Conservation (phyloP, 1,140 invertebrate genomes). For the Conopomorpha cramerella region DNA sequence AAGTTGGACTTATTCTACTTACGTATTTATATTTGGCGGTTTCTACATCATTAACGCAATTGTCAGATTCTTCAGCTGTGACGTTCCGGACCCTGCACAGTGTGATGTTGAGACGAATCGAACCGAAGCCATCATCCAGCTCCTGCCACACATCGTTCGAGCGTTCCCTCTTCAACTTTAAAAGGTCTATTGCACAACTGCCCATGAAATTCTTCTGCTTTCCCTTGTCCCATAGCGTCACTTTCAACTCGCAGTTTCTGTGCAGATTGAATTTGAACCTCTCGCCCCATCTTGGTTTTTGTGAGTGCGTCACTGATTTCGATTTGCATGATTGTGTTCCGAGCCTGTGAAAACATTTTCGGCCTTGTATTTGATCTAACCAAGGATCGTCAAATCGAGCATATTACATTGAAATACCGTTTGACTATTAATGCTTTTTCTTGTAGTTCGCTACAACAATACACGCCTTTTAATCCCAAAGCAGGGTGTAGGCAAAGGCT, state of each 20-base stretch:
- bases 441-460: too few species aligned
- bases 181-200: conserved; percentile 36
- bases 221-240: conserved; percentile 35
- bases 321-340: conserved; percentile 29
- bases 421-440: too few species aligned
- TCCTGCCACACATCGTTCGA: conserved; percentile 37
- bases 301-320: conserved; percentile 21
- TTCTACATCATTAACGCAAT: conserved; percentile 1
- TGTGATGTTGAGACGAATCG: conserved; percentile 29
- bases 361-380: too few species aligned
- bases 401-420: too few species aligned
- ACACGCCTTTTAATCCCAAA: too few species aligned
- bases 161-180: conserved; percentile 23
- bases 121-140: conserved; percentile 32
- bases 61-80: background rate
- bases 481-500: too few species aligned
- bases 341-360: too few species aligned
- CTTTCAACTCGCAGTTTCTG: conserved; percentile 19
- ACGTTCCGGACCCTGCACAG: conserved; percentile 18
- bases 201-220: conserved; percentile 40
- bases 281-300: conserved; percentile 34
- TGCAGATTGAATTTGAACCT: conserved; percentile 24
- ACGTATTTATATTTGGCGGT: conserved; percentile 12
- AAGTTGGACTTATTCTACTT: too few species aligned
- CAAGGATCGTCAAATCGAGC: too few species aligned